These are phyloP conservation scores for Agriopis leucophaearia DNA, from an alignment of 2,888 invertebrate species.

Conservation along the genomic window DNA sequence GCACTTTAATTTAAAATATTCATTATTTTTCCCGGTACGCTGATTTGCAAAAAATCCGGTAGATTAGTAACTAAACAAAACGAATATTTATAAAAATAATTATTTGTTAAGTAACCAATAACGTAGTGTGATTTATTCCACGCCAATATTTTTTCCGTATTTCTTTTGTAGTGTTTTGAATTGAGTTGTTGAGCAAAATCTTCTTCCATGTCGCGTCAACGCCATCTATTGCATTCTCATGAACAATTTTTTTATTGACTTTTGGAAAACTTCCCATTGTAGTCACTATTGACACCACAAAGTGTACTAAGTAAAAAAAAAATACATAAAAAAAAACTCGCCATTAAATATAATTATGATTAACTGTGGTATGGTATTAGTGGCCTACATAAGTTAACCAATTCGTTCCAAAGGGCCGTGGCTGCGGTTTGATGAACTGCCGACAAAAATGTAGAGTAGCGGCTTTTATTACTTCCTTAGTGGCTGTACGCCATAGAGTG, in stretches of 20 bases:
- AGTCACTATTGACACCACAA: too few species aligned
- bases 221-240: too few species aligned
- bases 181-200: too few species aligned
- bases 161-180: neutral
- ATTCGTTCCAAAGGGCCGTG: constrained; percentile 52
- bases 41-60: constrained; percentile 1
- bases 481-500: constrained; percentile 45
- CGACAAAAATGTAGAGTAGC: constrained; percentile 48
- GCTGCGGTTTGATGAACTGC: constrained; percentile 60
- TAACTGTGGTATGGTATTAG: constrained; percentile 55
- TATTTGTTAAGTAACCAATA: constrained; percentile 3
- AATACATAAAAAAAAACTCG: neutral
- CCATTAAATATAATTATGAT: constrained; percentile 59
- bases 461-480: constrained; percentile 68
- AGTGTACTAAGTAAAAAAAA: too few species aligned
- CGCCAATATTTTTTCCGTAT: neutral
- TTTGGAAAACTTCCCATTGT: too few species aligned
- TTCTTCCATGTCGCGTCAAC: too few species aligned
- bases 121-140: neutral
- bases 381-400: constrained; percentile 69
- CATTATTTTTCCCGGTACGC: constrained; percentile 16
- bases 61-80: constrained; percentile 7
- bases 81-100: constrained; percentile 17
- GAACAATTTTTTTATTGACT: too few species aligned
- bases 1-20: neutral